A percentile compares a stretch with the other conserved stretches of the same genome.
Evolutionary conservation across 2,888 invertebrate species (phyloP).

Genomic region (Disparrhopalites patrizii): DNA sequence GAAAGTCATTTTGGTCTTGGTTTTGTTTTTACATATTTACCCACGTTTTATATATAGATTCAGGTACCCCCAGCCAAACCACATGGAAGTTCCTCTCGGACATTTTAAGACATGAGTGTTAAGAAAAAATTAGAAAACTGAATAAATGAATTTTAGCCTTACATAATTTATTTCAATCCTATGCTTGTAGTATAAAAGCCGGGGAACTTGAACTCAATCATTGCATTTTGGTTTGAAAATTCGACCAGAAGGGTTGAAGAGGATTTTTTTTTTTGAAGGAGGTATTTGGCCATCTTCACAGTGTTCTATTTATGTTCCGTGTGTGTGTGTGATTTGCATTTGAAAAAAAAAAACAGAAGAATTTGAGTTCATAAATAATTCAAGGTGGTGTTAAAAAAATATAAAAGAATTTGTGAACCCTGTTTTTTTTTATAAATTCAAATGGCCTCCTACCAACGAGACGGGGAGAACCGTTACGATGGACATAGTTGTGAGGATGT

Average conservation of each 20-base stretch:
- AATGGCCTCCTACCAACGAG: background rate
- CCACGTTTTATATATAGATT: too few species aligned
- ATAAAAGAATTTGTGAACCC: too few species aligned
- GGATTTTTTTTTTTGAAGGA: too few species aligned
- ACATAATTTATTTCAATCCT: conserved; percentile 16
- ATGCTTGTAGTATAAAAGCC: conserved; percentile 18
- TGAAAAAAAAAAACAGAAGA: too few species aligned
- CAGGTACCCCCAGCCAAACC: too few species aligned
- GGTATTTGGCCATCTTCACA: background rate
- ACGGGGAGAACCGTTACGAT: conserved; percentile 6
- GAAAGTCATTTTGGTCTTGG: too few species aligned
- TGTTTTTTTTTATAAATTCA: too few species aligned
- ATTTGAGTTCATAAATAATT: too few species aligned
- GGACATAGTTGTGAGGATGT: background rate
- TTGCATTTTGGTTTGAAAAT: background rate
- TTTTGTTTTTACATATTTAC: too few species aligned
- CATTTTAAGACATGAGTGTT: conserved; percentile 18
- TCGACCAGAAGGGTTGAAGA: background rate
- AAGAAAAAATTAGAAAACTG: conserved; percentile 15
- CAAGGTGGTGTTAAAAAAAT: too few species aligned
- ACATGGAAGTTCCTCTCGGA: too few species aligned
- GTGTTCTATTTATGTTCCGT: background rate
- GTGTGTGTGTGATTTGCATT: background rate
- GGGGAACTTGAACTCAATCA: background rate
- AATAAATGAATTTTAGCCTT: conserved; percentile 23